Percentiles rank a stretch among this genome's conserved stretches.
These are phyloP conservation scores for Resseliella maxima DNA, from an alignment of 2,888 invertebrate species.

Conservation along the genomic window DNA sequence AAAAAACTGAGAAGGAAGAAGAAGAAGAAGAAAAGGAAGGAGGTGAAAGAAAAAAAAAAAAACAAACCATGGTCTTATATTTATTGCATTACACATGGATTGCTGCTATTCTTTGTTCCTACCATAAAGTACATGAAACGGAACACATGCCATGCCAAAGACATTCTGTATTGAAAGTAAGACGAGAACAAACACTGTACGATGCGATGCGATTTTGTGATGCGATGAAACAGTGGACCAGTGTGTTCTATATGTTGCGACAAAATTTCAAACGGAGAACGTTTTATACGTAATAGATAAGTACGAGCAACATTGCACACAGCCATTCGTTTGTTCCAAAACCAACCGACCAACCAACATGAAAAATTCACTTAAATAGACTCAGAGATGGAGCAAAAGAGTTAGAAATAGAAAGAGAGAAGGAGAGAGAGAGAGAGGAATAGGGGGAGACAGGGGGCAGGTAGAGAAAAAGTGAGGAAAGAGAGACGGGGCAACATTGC, in stretches of 20 bases:
- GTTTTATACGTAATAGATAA: slow-evolving; percentile 34
- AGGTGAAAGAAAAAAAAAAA: background rate
- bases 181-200: background rate
- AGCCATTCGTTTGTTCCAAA: background rate
- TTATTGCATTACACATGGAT: slow-evolving; percentile 27
- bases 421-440: background rate
- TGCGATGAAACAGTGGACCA: background rate
- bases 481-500: background rate
- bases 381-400: too few relatives aligned
- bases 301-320: slow-evolving; percentile 32
- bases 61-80: background rate
- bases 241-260: slow-evolving; percentile 32
- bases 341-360: background rate
- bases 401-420: too few relatives aligned
- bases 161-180: background rate
- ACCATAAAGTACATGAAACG: slow-evolving; percentile 24
- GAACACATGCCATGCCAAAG: slow-evolving; percentile 34
- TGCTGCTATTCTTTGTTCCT: background rate
- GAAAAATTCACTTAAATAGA: too few relatives aligned
- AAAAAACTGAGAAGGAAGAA: background rate
- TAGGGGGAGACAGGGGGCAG: background rate
- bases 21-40: background rate
- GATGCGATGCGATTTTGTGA: background rate
- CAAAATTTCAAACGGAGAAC: slow-evolving; percentile 15
- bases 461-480: background rate